Percentiles rank a stretch among this genome's conserved stretches.
Conservation (phyloP, 1,140 invertebrate species). For the Acarapis woodi region DNA sequence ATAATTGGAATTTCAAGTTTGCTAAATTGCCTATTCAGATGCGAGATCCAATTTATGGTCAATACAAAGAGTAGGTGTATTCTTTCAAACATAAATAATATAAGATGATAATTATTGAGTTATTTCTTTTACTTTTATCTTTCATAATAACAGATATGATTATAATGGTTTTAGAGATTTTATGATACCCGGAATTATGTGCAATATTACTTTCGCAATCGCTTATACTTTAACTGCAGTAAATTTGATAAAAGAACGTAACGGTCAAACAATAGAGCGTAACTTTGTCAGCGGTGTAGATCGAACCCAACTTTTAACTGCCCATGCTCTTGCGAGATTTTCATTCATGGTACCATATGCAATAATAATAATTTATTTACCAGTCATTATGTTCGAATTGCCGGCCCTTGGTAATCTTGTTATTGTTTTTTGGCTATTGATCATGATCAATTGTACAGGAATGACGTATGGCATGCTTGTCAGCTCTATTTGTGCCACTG, state of each 20-base stretch:
- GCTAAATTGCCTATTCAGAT: slow-evolving; percentile 23
- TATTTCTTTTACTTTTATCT: too few species aligned
- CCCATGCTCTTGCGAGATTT: slow-evolving; percentile 22
- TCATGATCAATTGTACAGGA: slow-evolving; percentile 48
- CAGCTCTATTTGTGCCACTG: slow-evolving; percentile 22
- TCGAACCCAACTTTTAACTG: slow-evolving; percentile 57
- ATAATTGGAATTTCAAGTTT: too few species aligned
- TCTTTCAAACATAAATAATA: slow-evolving; percentile 51
- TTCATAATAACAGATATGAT: too few species aligned
- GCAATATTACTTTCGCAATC: slow-evolving; percentile 78
- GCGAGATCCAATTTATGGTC: slow-evolving; percentile 53
- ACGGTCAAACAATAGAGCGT: slow-evolving; percentile 52
- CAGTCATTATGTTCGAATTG: not conserved
- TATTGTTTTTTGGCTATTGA: too few species aligned
- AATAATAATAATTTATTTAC: not conserved
- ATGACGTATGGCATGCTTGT: slow-evolving; percentile 78
- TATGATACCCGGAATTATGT: slow-evolving; percentile 67
- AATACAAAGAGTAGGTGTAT: slow-evolving; percentile 14
- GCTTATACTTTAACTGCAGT: slow-evolving; percentile 74
- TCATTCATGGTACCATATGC: not conserved
- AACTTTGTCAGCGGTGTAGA: slow-evolving; percentile 64
- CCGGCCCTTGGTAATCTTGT: not conserved
- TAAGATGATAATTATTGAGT: slow-evolving; percentile 32
- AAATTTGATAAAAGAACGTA: slow-evolving; percentile 59
- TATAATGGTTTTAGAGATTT: slow-evolving; percentile 25